Evolutionary conservation across 2,888 invertebrate genomes (phyloP), one percentile per base, ranked within the genome.

Genomic region (Meiosimyza platycephala): DNA sequence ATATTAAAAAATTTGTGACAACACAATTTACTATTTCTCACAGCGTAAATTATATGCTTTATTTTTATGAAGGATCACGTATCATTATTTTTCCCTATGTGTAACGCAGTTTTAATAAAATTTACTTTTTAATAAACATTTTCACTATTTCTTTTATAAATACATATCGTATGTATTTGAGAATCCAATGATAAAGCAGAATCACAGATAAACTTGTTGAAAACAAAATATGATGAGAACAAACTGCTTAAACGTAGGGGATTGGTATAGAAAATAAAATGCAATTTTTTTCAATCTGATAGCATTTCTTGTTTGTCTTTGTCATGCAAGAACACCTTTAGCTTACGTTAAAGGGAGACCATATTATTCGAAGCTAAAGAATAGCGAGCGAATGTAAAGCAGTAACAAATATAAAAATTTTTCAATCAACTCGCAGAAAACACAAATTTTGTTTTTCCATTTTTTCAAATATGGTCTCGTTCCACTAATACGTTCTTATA

Each of bases 121-220:
- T 13, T 16, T 33, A 16, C 13, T 40, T 63, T 62, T 47, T 40
- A 63, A 16, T 47, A 33, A 63, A 2, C 47, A 47, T 63, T 16
- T 48, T 11, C 47, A 63, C 47, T 11, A 63, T 9, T 18, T 47
- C 9, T 40, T 40, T 12, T 59, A 50, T 28, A 66, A 68, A 57
- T 67, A 73, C 60, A 57, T 69, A 65, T 57, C 57, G 73, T 75
- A 66, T 73, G 72, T 75, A 75, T 75, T 75, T 72, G 65, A 75
- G 72, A 75, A 72, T 63, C 62, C 60, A 52, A 47, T 18, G 47
- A n/a, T 18, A 54, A 72, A 73, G 65, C 60, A 62, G 60, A 75
- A 60, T 66, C 70, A 72, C 69, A 62, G 74, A 71, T 75, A 72
- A 75, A 71, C 57, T 59, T 28, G 57, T 68, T 59, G 59, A 68